A percentile compares a stretch with the other conserved stretches of the same genome.
Conservation (phyloP, 2,797 vertebrate genomes). For the Trachurus trachurus region DNA sequence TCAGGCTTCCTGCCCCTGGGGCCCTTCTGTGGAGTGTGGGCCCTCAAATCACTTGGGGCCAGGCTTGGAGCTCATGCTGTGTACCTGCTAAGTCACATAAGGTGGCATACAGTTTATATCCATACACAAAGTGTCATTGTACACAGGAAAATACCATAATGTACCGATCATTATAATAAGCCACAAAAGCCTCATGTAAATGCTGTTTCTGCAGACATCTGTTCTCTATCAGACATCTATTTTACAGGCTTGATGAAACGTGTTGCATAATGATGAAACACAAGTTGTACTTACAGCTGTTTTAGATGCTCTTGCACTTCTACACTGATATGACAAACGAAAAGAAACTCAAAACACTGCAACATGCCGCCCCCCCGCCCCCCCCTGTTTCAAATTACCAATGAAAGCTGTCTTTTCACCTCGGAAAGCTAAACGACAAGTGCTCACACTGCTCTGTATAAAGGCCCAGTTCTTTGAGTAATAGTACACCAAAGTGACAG, state of each 20-base stretch:
- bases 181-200: neutral
- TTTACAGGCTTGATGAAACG: slow-evolving; percentile 13
- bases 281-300: neutral
- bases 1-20: slow-evolving; percentile 33
- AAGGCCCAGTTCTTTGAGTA: slow-evolving; percentile 44
- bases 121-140: neutral
- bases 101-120: neutral
- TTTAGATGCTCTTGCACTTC: neutral
- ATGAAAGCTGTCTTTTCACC: slow-evolving; percentile 19
- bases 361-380: neutral
- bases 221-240: slow-evolving; percentile 4
- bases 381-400: neutral
- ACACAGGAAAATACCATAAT: neutral
- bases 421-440: slow-evolving; percentile 34
- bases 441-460: slow-evolving; percentile 34
- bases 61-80: neutral
- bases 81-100: slow-evolving; percentile 20
- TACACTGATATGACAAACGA: slow-evolving; percentile 24
- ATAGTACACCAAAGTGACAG: slow-evolving; percentile 54
- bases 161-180: neutral
- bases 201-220: neutral
- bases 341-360: slow-evolving; percentile 30
- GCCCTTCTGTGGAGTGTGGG: slow-evolving; percentile 43
- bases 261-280: slow-evolving; percentile 1
- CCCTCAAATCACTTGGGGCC: slow-evolving; percentile 41